These are phyloP conservation scores for Ceyx melanurus DNA, from an alignment of 2,113 vertebrate species.

Conservation along the genomic window DNA sequence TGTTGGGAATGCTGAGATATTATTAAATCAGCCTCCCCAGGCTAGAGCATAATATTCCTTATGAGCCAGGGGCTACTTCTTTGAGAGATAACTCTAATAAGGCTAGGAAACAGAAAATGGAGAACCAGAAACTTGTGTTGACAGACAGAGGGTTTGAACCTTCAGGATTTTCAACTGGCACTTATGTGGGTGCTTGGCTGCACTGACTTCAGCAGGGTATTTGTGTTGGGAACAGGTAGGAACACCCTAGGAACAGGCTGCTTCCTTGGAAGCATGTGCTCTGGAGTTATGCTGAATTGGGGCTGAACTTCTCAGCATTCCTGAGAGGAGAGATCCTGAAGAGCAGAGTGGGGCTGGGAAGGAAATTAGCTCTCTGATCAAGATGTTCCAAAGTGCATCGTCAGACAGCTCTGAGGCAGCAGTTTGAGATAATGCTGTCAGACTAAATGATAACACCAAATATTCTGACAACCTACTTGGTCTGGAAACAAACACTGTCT, in stretches of 20 bases:
- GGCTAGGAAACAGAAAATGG: neutral
- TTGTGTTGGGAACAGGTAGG: neutral
- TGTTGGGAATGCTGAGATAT: neutral
- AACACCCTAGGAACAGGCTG: neutral
- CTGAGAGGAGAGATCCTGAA: neutral
- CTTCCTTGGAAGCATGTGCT: neutral
- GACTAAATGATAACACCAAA: neutral
- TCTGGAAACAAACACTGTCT: neutral
- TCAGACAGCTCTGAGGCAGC: constrained; percentile 28
- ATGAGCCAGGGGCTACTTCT: neutral
- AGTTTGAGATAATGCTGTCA: constrained; percentile 6
- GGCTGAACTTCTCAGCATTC: neutral
- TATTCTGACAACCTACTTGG: constrained; percentile 3
- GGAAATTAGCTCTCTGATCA: neutral
- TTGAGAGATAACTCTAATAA: neutral
- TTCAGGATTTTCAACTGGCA: neutral
- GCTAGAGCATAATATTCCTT: neutral
- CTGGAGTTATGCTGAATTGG: neutral
- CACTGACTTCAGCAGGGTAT: neutral
- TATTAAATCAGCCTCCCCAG: neutral
- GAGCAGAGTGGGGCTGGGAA: neutral
- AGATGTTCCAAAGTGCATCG: constrained; percentile 1
- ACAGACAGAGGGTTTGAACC: neutral
- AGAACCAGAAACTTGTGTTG: neutral
- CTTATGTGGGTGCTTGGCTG: neutral